Evolutionary conservation across 1,140 invertebrate genomes (phyloP).

Genomic region (Stenopsyche tienmushanensis): DNA sequence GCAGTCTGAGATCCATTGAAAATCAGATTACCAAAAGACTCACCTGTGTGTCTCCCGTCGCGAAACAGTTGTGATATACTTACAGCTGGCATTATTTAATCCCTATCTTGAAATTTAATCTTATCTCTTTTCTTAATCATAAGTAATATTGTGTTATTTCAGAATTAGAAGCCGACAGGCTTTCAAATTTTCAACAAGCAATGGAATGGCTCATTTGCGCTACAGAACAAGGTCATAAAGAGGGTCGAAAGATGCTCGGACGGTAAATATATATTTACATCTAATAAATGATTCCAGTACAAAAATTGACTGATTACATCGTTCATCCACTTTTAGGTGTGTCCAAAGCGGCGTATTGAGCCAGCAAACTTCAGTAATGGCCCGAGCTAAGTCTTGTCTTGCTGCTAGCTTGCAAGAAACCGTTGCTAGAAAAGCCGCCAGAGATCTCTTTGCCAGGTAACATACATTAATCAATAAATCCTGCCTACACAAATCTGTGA

Average conservation of each 20-base stretch:
- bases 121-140: background rate
- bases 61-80: too few species aligned
- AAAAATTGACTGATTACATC: background rate
- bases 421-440: constrained; percentile 77
- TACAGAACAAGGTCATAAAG: constrained; percentile 84
- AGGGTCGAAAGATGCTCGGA: constrained; percentile 77
- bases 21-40: too few species aligned
- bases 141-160: constrained; percentile 25
- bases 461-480: constrained; percentile 24
- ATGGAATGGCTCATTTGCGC: constrained; percentile 88
- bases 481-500: background rate
- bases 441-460: constrained; percentile 79
- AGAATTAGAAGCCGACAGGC: constrained; percentile 57
- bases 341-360: constrained; percentile 76
- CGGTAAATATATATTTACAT: constrained; percentile 55
- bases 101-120: background rate
- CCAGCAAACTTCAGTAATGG: constrained; percentile 75
- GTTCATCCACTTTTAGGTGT: constrained; percentile 53
- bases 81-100: too few species aligned
- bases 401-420: constrained; percentile 83
- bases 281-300: constrained; percentile 3
- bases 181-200: constrained; percentile 61
- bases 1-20: too few species aligned
- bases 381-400: constrained; percentile 73
- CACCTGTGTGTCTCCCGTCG: too few species aligned